These are phyloP conservation scores for Oconnorella tubifera DNA, from an alignment of 2,888 invertebrate genomes.

Conservation along the genomic window DNA sequence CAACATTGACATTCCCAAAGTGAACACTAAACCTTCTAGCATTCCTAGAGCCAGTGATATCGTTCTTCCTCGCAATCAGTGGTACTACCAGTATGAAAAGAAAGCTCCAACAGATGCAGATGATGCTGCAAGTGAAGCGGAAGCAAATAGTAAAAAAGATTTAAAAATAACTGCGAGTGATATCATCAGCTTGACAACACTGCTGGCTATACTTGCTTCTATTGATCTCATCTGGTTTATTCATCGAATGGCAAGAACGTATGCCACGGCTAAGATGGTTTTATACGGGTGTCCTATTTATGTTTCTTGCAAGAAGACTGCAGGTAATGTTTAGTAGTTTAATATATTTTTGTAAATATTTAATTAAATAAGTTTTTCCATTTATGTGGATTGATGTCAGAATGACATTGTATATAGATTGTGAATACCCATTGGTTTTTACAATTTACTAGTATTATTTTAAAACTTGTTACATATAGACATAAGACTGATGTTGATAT, in stretches of 20 bases:
- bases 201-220: conserved; percentile 41
- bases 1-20: conserved; percentile 30
- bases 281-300: conserved; percentile 51
- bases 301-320: conserved; percentile 43
- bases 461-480: no score
- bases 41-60: conserved; percentile 32
- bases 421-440: no score
- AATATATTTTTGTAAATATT: no score
- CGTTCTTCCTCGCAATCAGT: conserved; percentile 36
- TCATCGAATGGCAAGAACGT: conserved; percentile 49
- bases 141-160: background rate
- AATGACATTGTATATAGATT: background rate
- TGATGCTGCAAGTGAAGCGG: background rate
- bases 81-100: conserved; percentile 38
- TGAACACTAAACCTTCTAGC: conserved; percentile 23
- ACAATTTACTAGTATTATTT: no score
- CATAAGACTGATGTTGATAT: no score
- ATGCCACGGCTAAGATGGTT: conserved; percentile 46
- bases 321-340: no score
- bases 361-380: background rate
- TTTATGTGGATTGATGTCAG: background rate
- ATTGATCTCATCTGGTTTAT: conserved; percentile 50
- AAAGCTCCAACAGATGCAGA: conserved; percentile 12
- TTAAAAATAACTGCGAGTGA: conserved; percentile 21
- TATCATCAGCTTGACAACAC: conserved; percentile 31